Base-by-base conservation (phyloP, 2,113 vertebrate genomes). In the Proterorhinus semilunaris region DNA sequence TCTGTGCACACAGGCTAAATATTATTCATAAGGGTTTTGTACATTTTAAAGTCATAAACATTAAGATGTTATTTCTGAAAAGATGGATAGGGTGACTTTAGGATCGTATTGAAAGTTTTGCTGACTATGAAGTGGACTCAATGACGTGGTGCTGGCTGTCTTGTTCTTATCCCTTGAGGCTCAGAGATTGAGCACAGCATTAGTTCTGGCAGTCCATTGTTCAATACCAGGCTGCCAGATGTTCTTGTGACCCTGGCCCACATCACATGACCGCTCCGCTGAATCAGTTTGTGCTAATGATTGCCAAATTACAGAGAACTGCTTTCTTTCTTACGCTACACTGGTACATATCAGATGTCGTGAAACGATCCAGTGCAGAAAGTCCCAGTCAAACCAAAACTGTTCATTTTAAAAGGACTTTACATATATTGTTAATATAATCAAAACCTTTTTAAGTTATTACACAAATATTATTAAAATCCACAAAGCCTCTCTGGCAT, bases 171-270 rank as follows among this genome's bases (percentile, higher is more conserved):
- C 58, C 42, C 58, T n/a, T 13, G 43, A 17, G 15, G 58, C 42
- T 42, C 15, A 9, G 8, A 61, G 58, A 61, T 45, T 16, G 58
- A 61, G 15, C 58, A 16, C 58, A 45, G 58, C 58, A 45, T 61
- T 61, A 61, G 58, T 61, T 61, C 42, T 61, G 58, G 15, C 58
- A 61, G 58, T 44, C 36, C 58, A 61, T 61, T 61, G 36, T 61
- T 61, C 58, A 44, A 43, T 44, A 58, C 43, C 13, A 7, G 42
- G n/a, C 58, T 44, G 42, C 58, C 58, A 61, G 58, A 61, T 61
- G 58, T 61, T 61, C 36, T 9, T n/a, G 42, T 61, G 58, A 61
- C 58, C 58, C 58, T 13, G 6, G 58, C 58, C 58, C 58, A 44
- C 58, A 44, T 44, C 58, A 61, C 58, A 45, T 44, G 58, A 61